Base-by-base conservation (phyloP, 2,888 invertebrate species). In the Lordiphosa fenestrarum region DNA sequence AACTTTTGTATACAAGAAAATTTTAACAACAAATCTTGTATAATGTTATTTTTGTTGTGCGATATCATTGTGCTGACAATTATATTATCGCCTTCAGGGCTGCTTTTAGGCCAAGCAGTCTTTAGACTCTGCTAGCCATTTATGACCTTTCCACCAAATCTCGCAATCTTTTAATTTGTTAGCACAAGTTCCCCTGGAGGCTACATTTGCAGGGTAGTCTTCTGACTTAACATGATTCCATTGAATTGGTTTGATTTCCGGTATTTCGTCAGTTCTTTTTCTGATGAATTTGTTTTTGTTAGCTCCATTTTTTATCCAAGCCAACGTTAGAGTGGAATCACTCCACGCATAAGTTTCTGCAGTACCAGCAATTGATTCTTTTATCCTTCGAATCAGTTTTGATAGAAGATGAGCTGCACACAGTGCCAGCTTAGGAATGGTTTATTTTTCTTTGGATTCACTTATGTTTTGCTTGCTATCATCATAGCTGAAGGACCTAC, bases 131-230 rank as follows among this genome's bases (percentile, higher is more conserved):
- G 21, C 21, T 21, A 52, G 40, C 57, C 52, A 52, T 10, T 37
- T 39, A 3, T 46, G 30, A 9, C 35, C 51, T 36, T 57, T 52
- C 40, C 51, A 52, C 57, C 39, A 51, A n/a, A 51, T 10, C 13
- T n/a, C 19, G 33, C 39, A 36, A 15, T 35, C 21, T 1, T 6
- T 52, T 15, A 51, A 25, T 10, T 52, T 47, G 7, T 4, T 35
- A 15, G 13, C 12, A 25, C 6, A 9, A 7, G 41, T 15, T 2
- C 13, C 13, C 41, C 36, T n/a, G 21, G 4, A 21, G 21, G 21
- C 21, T 21, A 21, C 47, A 15, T 15, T 2, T 15, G 15, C 15
- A 15, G 15, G 15, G 15, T 15, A 1, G 15, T 15, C 15, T 15
- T 15, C 15, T 15, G 15, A 15, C 15, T 15, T 2, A 15, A 15